Conservation (phyloP, 1,140 invertebrate species). For the Leptinotarsa lineolata region DNA sequence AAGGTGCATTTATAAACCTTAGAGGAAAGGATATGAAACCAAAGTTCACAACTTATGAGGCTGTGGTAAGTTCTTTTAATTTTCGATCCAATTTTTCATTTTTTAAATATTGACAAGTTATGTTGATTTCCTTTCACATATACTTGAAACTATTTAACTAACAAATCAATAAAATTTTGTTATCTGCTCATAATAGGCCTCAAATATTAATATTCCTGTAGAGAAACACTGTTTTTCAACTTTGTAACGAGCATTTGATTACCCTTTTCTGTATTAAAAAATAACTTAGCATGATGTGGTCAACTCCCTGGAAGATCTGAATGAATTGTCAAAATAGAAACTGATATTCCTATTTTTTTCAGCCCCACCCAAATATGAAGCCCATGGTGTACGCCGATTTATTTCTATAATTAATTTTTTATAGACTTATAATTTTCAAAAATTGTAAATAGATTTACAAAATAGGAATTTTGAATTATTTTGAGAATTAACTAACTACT, state of each 20-base stretch:
- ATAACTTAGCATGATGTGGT: too few relatives aligned
- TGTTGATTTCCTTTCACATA: too few relatives aligned
- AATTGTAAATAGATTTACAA: not conserved
- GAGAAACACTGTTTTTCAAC: too few relatives aligned
- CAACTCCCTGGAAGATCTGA: too few relatives aligned
- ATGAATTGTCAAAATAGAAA: too few relatives aligned
- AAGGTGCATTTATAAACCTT: conserved; percentile 95
- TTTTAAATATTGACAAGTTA: too few relatives aligned
- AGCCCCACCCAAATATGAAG: conserved; percentile 96
- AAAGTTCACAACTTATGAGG: conserved; percentile 88
- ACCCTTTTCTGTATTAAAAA: too few relatives aligned
- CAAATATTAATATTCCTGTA: not conserved
- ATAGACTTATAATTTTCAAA: conserved; percentile 21
- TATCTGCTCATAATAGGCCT: too few relatives aligned
- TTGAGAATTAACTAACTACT: not conserved
- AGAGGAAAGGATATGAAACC: conserved; percentile 90
- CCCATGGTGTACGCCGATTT: conserved; percentile 94
- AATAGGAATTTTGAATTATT: conserved; percentile 22
- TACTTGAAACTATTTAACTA: too few relatives aligned
- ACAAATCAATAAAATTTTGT: not conserved
- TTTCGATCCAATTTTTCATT: conserved; percentile 19
- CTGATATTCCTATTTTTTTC: conserved; percentile 57
- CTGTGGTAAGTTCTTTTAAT: conserved; percentile 75
- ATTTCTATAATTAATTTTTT: conserved; percentile 54
- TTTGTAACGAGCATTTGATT: too few relatives aligned